Base-by-base conservation (phyloP, 2,888 invertebrate species). In the Phyllotreta cruciferae region DNA sequence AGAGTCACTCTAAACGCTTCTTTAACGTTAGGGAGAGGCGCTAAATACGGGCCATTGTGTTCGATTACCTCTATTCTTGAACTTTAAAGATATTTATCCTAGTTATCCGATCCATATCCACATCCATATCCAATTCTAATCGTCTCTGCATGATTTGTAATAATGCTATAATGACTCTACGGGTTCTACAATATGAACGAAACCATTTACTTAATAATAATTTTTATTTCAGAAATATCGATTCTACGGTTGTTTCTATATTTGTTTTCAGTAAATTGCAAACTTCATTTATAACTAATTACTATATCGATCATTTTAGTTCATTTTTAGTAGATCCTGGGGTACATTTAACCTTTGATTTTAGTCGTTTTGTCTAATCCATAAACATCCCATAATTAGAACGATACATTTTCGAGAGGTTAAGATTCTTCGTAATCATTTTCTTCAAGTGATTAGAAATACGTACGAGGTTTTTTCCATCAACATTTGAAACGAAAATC, bases 161-260 rank as follows among this genome's bases (percentile, higher is more conserved):
- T n/a, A n/a, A n/a, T n/a, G n/a, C n/a, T n/a, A 41, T 9, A 10
- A 47, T 9, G 13, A 50, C 6, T 9, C n/a, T 10, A 34, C 50
- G 24, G 24, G 24, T 24, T 24, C 24, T 24, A 24, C 24, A 24
- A 24, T 24, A 24, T 24, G 24, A 24, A 24, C 24, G 24, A 24
- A 24, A 24, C 24, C 1, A 24, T 24, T 24, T 24, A 24, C 24
- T 24, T 34, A 24, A 55, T 55, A 55, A 42, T 55, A 42, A 70
- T 71, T 74, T 77, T 77, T 76, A 77, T 78, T 77, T 75, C 75
- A 76, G 78, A 77, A 76, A 76, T 77, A 75, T 75, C 73, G 72
- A 76, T 74, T 74, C 75, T 75, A 75, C 75, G 75, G 68, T 70
- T 70, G 24, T 73, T 66, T 72, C 58, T 60, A 60, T 50, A 35